phyloP scores from a whole-genome alignment of 2,113 vertebrate genomes.

The Equus przewalskii region DNA sequence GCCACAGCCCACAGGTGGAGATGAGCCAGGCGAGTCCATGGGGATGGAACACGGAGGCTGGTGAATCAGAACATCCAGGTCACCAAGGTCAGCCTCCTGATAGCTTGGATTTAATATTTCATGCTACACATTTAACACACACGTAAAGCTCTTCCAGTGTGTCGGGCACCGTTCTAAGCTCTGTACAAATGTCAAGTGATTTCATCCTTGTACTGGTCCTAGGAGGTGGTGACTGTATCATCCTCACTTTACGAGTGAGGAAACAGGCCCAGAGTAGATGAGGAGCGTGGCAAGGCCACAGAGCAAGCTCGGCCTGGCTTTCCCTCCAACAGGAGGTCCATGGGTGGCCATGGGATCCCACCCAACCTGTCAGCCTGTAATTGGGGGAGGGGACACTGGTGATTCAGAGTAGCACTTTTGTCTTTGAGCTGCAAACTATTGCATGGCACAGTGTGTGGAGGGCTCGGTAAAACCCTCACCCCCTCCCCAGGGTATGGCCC shows the following conservation, averaged over 20 bases:
- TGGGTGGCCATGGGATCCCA: background rate
- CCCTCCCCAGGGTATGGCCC: background rate
- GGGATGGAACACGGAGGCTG: rapidly evolving
- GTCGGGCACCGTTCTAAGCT: background rate
- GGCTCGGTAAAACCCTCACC: background rate
- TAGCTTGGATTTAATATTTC: background rate
- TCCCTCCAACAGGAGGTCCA: background rate
- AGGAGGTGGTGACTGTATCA: background rate
- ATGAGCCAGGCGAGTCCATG: background rate
- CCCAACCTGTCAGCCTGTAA: background rate
- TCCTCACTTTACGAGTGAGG: background rate
- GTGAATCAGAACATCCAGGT: background rate
- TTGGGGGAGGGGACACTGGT: background rate
- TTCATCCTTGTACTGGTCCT: background rate
- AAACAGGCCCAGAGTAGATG: background rate
- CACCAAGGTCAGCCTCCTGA: background rate
- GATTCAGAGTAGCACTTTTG: background rate
- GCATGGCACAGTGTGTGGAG: background rate
- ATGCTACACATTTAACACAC: background rate
- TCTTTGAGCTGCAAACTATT: background rate
- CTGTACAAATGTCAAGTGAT: too few relatives aligned
- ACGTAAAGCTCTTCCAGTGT: background rate
- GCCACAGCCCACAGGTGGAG: background rate
- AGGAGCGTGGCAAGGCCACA: background rate
- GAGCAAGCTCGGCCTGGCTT: background rate